Percentiles rank a stretch among this genome's conserved stretches.
These are phyloP conservation scores for Mirza zaza DNA, from an alignment of 2,113 vertebrate species.

Conservation along the genomic window DNA sequence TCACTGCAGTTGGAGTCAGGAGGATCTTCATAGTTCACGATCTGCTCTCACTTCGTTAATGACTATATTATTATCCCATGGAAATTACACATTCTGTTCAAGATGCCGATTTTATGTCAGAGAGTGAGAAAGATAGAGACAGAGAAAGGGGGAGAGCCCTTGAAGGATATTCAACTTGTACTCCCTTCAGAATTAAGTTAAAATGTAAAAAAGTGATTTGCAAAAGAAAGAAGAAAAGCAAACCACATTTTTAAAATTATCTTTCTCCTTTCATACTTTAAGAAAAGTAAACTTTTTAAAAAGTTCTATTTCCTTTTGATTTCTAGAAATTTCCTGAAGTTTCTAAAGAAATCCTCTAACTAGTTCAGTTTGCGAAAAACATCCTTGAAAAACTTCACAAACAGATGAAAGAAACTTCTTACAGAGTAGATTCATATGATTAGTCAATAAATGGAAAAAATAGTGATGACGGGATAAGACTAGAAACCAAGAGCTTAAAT, in stretches of 20 bases:
- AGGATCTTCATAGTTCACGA: neutral
- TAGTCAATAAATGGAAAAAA: slow-evolving; percentile 29
- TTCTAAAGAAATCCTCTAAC: slow-evolving; percentile 26
- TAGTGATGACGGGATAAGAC: neutral
- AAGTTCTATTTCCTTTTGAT: neutral
- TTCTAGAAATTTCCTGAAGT: slow-evolving; percentile 33
- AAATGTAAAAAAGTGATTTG: slow-evolving; percentile 11
- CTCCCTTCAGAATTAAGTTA: neutral
- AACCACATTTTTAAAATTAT: slow-evolving; percentile 15
- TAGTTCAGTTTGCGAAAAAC: neutral
- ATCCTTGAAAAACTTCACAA: slow-evolving; percentile 8
- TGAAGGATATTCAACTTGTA: neutral
- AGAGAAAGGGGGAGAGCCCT: neutral
- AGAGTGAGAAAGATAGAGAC: neutral
- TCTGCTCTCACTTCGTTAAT: neutral
- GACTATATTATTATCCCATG: neutral
- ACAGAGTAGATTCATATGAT: slow-evolving; percentile 26
- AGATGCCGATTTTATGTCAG: neutral
- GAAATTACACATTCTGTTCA: neutral
- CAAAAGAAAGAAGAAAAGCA: slow-evolving; percentile 32
- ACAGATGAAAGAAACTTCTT: neutral
- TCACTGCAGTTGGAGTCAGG: neutral
- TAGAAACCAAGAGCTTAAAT: slow-evolving; percentile 42
- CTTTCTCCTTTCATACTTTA: slow-evolving; percentile 15
- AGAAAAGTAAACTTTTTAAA: neutral